Evolutionary conservation across 2,113 vertebrate species (phyloP).

Genomic region (Phoenicopterus ruber): DNA sequence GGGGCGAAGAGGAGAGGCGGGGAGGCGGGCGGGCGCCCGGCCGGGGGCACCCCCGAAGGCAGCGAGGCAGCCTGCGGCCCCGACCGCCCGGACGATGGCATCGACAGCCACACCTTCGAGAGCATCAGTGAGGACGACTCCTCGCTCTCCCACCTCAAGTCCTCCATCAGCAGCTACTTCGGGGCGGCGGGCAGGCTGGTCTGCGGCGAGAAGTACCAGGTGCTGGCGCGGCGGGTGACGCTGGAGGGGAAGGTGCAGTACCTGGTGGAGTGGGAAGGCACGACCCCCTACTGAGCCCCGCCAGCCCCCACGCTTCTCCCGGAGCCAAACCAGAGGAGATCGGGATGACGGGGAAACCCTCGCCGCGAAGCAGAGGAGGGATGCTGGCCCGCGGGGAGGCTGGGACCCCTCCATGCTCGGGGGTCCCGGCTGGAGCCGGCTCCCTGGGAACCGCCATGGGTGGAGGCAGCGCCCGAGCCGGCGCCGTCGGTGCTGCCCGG

Average conservation of each 20-base stretch:
- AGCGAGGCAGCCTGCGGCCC: conserved; percentile 61
- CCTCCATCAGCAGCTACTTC: conserved; percentile 93
- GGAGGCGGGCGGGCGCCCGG: conserved; percentile 45
- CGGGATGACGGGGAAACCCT: background rate
- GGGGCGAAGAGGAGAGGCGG: conserved; percentile 71
- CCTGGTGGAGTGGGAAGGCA: conserved; percentile 94
- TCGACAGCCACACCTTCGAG: conserved; percentile 83
- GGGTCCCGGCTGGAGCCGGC: background rate
- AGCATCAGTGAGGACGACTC: conserved; percentile 86
- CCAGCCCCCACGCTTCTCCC: background rate
- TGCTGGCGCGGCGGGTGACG: conserved; percentile 88
- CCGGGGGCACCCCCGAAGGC: conserved; percentile 45
- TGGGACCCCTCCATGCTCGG: background rate
- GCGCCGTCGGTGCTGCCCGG: background rate
- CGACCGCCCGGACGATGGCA: conserved; percentile 65
- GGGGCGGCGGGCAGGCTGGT: conserved; percentile 86
- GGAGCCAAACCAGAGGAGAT: background rate
- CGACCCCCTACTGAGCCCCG: conserved; percentile 84
- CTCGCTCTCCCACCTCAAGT: conserved; percentile 89
- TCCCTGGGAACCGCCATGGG: fast-evolving
- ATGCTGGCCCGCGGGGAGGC: background rate
- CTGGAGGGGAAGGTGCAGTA: conserved; percentile 92
- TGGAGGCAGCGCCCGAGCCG: background rate
- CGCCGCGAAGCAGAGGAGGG: background rate
- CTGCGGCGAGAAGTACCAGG: conserved; percentile 91